A percentile compares a stretch with the other conserved stretches of the same genome.
Evolutionary conservation across 1,140 invertebrate genomes (phyloP).

Genomic region (Caenorhabditis brenneri): DNA sequence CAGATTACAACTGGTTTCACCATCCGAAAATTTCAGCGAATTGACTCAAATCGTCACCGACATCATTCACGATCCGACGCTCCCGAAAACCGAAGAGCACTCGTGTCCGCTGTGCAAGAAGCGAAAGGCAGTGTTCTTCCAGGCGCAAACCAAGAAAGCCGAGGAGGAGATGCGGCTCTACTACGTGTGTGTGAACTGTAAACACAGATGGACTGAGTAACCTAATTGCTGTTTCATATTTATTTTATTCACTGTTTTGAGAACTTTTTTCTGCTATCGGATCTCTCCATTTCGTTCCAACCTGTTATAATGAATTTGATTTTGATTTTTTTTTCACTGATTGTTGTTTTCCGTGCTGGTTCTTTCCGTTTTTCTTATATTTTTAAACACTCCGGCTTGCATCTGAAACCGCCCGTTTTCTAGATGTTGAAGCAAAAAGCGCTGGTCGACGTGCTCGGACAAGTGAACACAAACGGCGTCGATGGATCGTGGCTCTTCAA

Average conservation of each 20-base stretch:
- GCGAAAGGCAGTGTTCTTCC: constrained; percentile 89
- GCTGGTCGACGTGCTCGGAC: constrained; percentile 51
- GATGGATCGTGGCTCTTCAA: constrained; percentile 58
- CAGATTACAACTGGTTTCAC: too few relatives aligned
- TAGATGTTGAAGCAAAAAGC: constrained; percentile 59
- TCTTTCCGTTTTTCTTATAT: too few relatives aligned
- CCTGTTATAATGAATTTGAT: neutral
- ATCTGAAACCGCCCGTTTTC: too few relatives aligned
- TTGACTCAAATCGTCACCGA: constrained; percentile 96
- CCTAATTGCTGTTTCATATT: too few relatives aligned
- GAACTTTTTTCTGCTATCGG: neutral
- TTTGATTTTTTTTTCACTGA: neutral
- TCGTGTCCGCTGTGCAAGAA: constrained; percentile 93
- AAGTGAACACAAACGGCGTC: constrained; percentile 53
- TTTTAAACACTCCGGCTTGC: too few relatives aligned
- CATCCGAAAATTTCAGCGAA: constrained; percentile 78
- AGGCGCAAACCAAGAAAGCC: constrained; percentile 89
- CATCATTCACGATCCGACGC: constrained; percentile 94
- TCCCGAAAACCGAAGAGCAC: constrained; percentile 96
- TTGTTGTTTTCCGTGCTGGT: too few relatives aligned
- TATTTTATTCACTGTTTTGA: neutral
- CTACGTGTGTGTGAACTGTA: constrained; percentile 96
- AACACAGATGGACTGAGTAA: constrained; percentile 96
- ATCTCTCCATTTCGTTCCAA: neutral
- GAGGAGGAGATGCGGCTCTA: constrained; percentile 99